Conservation (phyloP, 2,888 invertebrate species). For the Phyto melanocephala region DNA sequence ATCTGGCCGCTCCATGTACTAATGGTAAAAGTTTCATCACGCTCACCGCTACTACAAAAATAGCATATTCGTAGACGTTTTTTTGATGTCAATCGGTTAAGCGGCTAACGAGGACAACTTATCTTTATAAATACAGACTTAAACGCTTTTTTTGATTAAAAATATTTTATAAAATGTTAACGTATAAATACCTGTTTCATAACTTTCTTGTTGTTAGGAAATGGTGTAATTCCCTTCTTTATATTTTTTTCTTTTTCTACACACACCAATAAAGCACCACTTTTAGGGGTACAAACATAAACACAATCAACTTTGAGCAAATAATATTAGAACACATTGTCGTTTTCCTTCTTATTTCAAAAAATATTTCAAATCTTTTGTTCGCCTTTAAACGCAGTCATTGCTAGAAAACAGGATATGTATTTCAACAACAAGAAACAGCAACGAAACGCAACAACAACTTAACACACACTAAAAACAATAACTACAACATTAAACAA, state of each 20-base stretch:
- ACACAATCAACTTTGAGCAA: conserved; percentile 12
- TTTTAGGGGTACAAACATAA: conserved; percentile 38
- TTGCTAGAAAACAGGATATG: conserved; percentile 51
- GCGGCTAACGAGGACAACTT: no score
- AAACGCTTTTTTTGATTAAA: no score
- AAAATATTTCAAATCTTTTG: conserved; percentile 45
- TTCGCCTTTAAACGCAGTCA: conserved; percentile 27
- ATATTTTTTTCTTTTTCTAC: background rate
- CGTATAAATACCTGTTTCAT: no score
- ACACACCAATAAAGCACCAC: background rate
- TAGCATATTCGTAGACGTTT: no score
- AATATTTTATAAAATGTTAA: no score
- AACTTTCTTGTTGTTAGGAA: no score
- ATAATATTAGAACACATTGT: conserved; percentile 31
- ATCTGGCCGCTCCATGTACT: no score
- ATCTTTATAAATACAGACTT: no score
- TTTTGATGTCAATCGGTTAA: no score
- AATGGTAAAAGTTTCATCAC: no score
- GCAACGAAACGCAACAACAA: conserved; percentile 7
- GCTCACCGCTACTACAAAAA: no score
- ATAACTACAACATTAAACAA: background rate
- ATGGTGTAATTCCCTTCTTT: conserved; percentile 15
- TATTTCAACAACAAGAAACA: conserved; percentile 30
- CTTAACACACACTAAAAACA: conserved; percentile 5
- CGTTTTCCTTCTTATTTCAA: conserved; percentile 25